Percentiles rank a stretch among this genome's conserved stretches.
These are phyloP conservation scores for Argyresthia goedartella DNA, from an alignment of 2,888 invertebrate genomes.

Conservation along the genomic window DNA sequence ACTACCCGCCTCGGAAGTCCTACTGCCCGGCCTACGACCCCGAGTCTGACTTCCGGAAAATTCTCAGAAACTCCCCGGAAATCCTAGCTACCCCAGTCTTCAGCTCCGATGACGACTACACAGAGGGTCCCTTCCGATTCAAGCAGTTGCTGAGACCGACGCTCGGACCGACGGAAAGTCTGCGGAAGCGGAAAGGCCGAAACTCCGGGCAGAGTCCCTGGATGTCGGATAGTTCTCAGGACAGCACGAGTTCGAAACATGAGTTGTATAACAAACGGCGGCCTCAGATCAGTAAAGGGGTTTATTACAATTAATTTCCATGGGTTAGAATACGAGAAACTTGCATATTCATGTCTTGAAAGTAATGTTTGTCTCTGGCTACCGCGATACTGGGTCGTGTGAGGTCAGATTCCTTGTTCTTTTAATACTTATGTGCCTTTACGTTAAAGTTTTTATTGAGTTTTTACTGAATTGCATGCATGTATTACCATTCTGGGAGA, in stretches of 20 bases:
- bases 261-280: slow-evolving; percentile 49
- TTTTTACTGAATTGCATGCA: too few relatives aligned
- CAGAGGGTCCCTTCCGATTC: slow-evolving; percentile 77
- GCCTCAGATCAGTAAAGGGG: slow-evolving; percentile 64
- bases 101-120: slow-evolving; percentile 66
- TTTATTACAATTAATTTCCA: slow-evolving; percentile 43
- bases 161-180: slow-evolving; percentile 76
- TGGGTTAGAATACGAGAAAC: too few relatives aligned
- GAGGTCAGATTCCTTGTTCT: too few relatives aligned
- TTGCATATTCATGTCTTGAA: too few relatives aligned
- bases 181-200: slow-evolving; percentile 73
- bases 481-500: too few relatives aligned
- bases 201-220: slow-evolving; percentile 56
- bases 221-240: slow-evolving; percentile 63
- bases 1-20: slow-evolving; percentile 37
- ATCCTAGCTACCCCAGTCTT: slow-evolving; percentile 57
- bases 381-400: too few relatives aligned
- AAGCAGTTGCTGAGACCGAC: slow-evolving; percentile 75
- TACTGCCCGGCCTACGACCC: slow-evolving; percentile 44
- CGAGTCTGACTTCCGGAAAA: slow-evolving; percentile 55
- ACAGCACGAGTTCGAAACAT: slow-evolving; percentile 51
- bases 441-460: too few relatives aligned
- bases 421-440: too few relatives aligned
- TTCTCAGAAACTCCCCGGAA: slow-evolving; percentile 60
- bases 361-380: too few relatives aligned